Conservation (phyloP, 2,113 vertebrate genomes). For the Saimiri boliviensis region DNA sequence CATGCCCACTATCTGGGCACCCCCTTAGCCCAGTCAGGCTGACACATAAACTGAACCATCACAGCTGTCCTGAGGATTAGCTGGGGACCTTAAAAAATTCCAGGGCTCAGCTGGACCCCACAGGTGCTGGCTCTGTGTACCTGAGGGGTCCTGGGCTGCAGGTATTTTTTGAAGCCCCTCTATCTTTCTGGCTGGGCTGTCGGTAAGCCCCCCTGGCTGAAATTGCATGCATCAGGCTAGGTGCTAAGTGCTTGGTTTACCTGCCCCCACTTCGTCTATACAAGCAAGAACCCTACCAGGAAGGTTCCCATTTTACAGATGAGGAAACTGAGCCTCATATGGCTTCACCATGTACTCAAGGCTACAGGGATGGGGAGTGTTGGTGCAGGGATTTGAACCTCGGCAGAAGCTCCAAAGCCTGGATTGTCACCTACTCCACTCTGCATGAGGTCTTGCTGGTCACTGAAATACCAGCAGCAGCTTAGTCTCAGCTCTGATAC, state of each 20-base stretch:
- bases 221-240: not conserved
- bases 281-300: not conserved
- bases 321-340: not conserved
- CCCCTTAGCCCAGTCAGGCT: not conserved
- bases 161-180: not conserved
- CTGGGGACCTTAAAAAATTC: not conserved
- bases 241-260: not conserved
- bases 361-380: not conserved
- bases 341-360: not conserved
- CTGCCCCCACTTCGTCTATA: not conserved
- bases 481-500: not conserved
- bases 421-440: fast-evolving
- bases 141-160: not conserved
- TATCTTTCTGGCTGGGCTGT: not conserved
- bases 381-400: not conserved
- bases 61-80: not conserved
- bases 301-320: too few relatives aligned
- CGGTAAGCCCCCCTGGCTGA: not conserved
- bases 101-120: not conserved
- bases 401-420: too few relatives aligned
- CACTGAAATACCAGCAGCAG: not conserved
- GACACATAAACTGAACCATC: not conserved
- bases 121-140: not conserved
- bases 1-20: not conserved
- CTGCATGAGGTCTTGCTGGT: not conserved